These are phyloP conservation scores for Scalopus aquaticus DNA, from an alignment of 2,113 vertebrate genomes.

Conservation along the genomic window DNA sequence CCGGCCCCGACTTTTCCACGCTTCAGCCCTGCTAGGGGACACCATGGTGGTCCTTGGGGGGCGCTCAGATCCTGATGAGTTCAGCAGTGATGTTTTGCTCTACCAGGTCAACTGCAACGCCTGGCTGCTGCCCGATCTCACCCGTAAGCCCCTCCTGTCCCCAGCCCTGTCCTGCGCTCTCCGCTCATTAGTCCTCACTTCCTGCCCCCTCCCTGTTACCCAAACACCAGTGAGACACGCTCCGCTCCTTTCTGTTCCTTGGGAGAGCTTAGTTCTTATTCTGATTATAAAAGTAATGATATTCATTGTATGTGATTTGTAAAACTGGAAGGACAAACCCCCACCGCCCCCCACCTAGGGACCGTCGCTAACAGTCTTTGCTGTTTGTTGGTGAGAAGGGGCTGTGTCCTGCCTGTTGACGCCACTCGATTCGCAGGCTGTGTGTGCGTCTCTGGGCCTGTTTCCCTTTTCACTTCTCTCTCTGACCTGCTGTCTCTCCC, in stretches of 20 bases:
- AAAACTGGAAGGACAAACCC: background rate
- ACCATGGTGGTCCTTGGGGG: slow-evolving; percentile 95
- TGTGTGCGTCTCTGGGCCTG: background rate
- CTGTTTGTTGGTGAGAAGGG: background rate
- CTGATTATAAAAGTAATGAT: background rate
- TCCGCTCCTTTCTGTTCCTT: background rate
- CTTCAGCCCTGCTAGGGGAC: slow-evolving; percentile 90
- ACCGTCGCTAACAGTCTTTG: background rate
- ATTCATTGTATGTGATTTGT: background rate
- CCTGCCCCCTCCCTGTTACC: background rate
- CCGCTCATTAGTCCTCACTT: background rate
- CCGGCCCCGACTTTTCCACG: slow-evolving; percentile 91
- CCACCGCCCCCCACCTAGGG: background rate
- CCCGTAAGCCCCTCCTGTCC: slow-evolving; percentile 57
- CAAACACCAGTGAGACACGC: background rate
- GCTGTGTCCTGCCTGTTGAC: background rate
- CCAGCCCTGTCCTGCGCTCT: background rate
- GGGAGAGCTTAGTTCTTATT: background rate
- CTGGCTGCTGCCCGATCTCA: slow-evolving; percentile 90
- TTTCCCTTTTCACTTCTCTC: background rate
- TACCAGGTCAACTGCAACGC: slow-evolving; percentile 95
- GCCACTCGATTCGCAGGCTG: background rate
- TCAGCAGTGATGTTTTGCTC: slow-evolving; percentile 91
- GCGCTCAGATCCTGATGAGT: slow-evolving; percentile 90
- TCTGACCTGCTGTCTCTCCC: background rate